Percentiles rank a stretch among this genome's conserved stretches.
phyloP scores from a whole-genome alignment of 2,888 invertebrate species.

The Selenia dentaria region DNA sequence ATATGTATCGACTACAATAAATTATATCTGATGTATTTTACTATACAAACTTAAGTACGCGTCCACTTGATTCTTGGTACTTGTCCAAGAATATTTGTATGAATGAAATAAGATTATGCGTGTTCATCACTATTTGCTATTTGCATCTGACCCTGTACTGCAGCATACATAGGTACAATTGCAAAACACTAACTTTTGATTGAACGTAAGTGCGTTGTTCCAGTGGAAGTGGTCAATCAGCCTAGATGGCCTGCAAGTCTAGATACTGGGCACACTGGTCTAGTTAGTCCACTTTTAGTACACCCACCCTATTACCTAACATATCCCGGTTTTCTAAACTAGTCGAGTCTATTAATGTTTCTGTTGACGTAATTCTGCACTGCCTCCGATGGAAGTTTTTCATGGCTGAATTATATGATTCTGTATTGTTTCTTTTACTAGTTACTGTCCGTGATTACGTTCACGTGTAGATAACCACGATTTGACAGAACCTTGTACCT shows the following conservation, averaged over 20 bases:
- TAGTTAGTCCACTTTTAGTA: slow-evolving; percentile 60
- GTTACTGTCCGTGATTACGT: too few species aligned
- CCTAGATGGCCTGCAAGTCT: slow-evolving; percentile 70
- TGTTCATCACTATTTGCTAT: background rate
- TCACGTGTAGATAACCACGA: too few species aligned
- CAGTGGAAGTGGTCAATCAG: slow-evolving; percentile 78
- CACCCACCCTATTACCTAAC: slow-evolving; percentile 48
- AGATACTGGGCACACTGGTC: slow-evolving; percentile 58
- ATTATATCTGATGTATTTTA: too few species aligned
- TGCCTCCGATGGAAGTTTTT: too few species aligned
- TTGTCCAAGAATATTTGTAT: background rate
- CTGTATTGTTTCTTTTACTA: too few species aligned
- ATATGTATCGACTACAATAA: too few species aligned
- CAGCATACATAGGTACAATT: background rate
- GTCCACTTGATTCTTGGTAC: too few species aligned
- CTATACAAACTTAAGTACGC: too few species aligned
- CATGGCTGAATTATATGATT: too few species aligned
- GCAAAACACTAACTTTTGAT: slow-evolving; percentile 37
- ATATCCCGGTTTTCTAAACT: slow-evolving; percentile 36
- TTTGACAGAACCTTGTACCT: too few species aligned
- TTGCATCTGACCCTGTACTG: slow-evolving; percentile 8
- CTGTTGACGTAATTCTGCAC: too few species aligned
- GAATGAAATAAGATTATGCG: background rate
- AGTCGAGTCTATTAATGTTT: slow-evolving; percentile 18
- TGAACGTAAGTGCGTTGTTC: slow-evolving; percentile 50